Conservation (phyloP, 2,888 invertebrate species). For the Resseliella maxima region DNA sequence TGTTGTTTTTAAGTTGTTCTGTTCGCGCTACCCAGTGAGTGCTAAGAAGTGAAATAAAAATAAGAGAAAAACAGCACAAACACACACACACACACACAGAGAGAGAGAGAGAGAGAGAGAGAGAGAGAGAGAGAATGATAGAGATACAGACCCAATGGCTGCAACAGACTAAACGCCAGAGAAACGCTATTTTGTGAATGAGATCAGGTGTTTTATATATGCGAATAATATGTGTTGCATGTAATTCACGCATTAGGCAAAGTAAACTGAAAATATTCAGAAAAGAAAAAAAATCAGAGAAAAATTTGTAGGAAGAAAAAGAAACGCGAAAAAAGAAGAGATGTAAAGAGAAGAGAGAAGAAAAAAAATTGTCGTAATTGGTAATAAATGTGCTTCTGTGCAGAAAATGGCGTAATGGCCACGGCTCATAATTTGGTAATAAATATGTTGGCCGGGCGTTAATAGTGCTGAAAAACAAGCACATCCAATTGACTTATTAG, state of each 20-base stretch:
- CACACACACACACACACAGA: no score
- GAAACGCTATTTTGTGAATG: not conserved
- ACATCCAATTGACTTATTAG: not conserved
- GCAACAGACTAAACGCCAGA: no score
- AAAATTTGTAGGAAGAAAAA: no score
- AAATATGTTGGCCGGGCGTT: not conserved
- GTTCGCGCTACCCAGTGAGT: not conserved
- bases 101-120: no score
- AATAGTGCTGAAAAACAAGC: not conserved
- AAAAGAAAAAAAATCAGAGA: not conserved
- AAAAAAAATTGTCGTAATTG: slow-evolving; percentile 1
- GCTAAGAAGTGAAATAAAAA: not conserved
- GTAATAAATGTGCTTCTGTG: not conserved
- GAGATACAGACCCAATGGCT: no score
- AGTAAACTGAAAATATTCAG: not conserved
- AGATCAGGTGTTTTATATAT: not conserved
- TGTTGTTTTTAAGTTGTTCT: slow-evolving; percentile 43
- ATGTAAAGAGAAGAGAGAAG: no score
- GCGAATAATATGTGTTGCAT: no score
- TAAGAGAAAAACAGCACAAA: not conserved
- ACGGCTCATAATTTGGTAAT: not conserved
- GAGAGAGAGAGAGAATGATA: no score
- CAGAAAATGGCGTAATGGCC: not conserved
- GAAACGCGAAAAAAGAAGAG: no score
- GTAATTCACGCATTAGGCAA: not conserved